Base-by-base conservation (phyloP, 2,113 vertebrate species). In the Passerina amoena region DNA sequence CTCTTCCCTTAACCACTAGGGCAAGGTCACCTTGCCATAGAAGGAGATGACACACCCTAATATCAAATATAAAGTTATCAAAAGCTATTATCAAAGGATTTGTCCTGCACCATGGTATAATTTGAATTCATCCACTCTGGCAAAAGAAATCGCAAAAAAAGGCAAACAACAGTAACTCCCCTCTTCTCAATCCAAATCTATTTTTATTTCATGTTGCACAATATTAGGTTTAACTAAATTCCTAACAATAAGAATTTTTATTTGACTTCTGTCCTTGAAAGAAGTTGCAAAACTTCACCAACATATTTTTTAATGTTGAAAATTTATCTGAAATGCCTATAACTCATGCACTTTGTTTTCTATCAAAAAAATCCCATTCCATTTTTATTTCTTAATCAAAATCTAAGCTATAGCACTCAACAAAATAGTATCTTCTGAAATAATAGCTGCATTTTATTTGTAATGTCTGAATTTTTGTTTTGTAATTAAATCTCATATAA, bases 351-450 rank as follows among this genome's bases (percentile, higher is more conserved):
- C 3, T 5, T 53, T 53, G 3, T 48, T 80, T 79, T 79, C 24
- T 53, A 48, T 1, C 3, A 9, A 60, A 35, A 35, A 8, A 1
- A 0, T 0, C 5, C 5, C 6, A 19, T 4, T 1, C 2, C 5
- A 14, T 8, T 48, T 7, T 37, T 14, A n/a, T 71, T 60, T 42
- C 22, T 66, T 79, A 48, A 22, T 54, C 12, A 38, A 85, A 70
- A 30, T 68, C 35, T 71, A 57, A 91, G n/a, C 10, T 45, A 14
- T 28, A 37, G 3, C 10, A 60, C 31, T 66, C 15, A 66, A 21
- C 4, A 73, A 86, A 86, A 54, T 10, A 44, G 4, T 20, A 21
- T 33, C 8, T 72, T 72, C 40, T 60, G 9, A 84, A 75, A 59
- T 35, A 78, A 45, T 27, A 57, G 2, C 10, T 40, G 14, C 19